Conservation (phyloP, 2,888 invertebrate genomes). For the Cepaea hortensis region DNA sequence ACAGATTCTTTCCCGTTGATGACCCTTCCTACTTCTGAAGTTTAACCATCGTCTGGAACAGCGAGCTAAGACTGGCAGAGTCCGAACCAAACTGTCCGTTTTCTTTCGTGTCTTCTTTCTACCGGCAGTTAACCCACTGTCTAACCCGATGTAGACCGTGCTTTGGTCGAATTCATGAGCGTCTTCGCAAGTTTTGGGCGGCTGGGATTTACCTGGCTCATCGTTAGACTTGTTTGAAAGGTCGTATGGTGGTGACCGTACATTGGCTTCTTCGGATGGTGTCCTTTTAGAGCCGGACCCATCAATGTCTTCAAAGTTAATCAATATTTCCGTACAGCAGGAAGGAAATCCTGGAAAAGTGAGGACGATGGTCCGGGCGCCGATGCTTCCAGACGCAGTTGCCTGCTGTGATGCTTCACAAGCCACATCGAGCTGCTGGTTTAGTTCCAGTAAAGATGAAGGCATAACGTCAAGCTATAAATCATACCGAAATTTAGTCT, state of each 20-base stretch:
- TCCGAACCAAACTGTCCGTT: not conserved
- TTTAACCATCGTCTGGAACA: not conserved
- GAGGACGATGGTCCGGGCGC: not conserved
- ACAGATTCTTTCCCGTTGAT: too few relatives aligned
- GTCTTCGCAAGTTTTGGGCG: not conserved
- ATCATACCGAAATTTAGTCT: too few relatives aligned
- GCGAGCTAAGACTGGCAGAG: not conserved
- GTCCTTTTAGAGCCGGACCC: not conserved
- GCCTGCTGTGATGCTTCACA: not conserved
- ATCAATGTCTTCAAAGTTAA: not conserved
- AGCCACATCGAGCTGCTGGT: too few relatives aligned
- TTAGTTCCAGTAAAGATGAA: not conserved
- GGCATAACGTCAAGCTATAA: not conserved
- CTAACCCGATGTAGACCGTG: not conserved
- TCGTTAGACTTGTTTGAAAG: not conserved
- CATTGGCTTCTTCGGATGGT: not conserved
- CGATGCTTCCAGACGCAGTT: not conserved
- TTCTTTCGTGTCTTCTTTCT: not conserved
- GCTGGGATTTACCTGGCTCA: not conserved
- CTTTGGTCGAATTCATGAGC: too few relatives aligned
- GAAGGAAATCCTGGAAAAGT: conserved; percentile 25
- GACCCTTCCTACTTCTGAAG: not conserved
- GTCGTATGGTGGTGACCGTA: not conserved
- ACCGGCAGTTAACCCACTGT: not conserved
- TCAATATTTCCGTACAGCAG: not conserved